Evolutionary conservation across 1,140 invertebrate species (phyloP).

Genomic region (Monomorium pharaonis): DNA sequence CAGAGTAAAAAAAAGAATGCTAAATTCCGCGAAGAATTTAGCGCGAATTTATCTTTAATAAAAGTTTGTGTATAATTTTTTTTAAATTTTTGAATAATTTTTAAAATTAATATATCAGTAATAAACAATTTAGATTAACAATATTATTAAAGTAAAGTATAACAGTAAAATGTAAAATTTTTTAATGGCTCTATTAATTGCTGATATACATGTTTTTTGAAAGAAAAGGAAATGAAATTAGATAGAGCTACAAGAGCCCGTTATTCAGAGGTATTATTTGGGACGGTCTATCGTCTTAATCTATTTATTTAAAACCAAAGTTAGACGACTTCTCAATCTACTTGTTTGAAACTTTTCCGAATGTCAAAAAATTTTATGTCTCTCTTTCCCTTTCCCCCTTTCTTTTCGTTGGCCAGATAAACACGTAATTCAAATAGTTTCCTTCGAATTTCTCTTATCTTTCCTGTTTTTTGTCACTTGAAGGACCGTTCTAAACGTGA

Average conservation of each 20-base stretch:
- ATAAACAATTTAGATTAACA: background rate
- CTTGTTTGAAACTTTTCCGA: background rate
- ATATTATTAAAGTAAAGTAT: background rate
- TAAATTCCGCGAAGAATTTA: background rate
- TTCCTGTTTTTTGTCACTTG: constrained; percentile 16
- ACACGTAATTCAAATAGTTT: constrained; percentile 33
- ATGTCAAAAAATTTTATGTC: background rate
- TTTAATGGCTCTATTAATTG: background rate
- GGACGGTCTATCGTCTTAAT: background rate
- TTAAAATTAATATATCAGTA: background rate
- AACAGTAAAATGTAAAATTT: background rate
- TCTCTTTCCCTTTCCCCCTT: background rate
- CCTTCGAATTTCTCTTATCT: background rate
- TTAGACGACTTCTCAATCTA: background rate
- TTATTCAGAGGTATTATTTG: background rate
- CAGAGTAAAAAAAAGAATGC: too few species aligned
- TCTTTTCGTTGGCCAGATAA: background rate
- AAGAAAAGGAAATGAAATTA: background rate
- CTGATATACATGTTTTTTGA: background rate
- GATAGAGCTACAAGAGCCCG: background rate
- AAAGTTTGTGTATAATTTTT: background rate
- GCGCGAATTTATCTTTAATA: background rate
- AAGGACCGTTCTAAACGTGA: constrained; percentile 65
- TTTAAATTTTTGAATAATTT: background rate
- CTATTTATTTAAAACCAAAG: too few species aligned